Percentiles rank a stretch among this genome's conserved stretches.
Evolutionary conservation across 2,113 vertebrate species (phyloP).

Genomic region (Polyodon spathula): DNA sequence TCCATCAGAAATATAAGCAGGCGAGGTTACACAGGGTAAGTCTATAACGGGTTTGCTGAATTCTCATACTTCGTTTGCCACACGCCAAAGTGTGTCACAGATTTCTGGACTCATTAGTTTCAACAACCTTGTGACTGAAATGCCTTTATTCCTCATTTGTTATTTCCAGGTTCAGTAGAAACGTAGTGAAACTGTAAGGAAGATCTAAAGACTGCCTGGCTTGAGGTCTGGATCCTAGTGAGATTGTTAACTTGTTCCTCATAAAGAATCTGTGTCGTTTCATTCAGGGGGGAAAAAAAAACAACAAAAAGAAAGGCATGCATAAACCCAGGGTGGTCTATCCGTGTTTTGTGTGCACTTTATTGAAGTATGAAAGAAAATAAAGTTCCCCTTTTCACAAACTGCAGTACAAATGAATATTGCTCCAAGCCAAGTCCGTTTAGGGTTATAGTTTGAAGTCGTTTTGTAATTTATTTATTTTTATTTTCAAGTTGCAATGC

Average conservation of each 20-base stretch:
- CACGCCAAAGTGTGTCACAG: neutral
- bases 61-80: neutral
- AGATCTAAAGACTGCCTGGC: no score
- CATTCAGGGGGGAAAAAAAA: no score
- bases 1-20: neutral
- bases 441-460: no score
- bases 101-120: neutral
- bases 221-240: no score
- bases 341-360: no score
- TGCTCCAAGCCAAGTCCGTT: no score
- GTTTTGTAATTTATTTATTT: no score
- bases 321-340: no score
- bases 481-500: no score
- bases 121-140: neutral
- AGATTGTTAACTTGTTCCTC: no score
- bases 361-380: no score
- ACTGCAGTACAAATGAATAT: neutral
- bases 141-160: neutral
- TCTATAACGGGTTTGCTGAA: neutral
- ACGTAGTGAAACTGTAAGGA: neutral
- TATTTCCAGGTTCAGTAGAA: neutral
- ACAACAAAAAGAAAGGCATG: neutral
- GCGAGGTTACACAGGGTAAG: neutral
- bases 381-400: neutral
- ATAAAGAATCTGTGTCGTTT: no score